Base-by-base conservation (phyloP, 1,140 invertebrate genomes). In the Formica exsecta region DNA sequence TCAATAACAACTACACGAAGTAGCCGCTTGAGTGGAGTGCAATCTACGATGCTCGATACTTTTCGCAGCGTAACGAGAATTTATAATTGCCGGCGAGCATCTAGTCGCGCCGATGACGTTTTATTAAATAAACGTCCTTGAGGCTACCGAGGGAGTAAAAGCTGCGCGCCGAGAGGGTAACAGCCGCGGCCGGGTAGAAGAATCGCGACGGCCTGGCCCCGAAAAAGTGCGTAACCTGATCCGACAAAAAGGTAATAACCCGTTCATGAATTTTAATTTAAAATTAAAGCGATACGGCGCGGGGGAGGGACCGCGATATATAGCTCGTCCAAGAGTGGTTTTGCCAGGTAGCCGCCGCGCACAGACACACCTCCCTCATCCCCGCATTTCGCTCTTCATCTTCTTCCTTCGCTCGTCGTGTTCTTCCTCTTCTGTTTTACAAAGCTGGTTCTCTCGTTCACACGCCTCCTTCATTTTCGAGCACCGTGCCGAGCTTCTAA, bases 211-310 rank as follows among this genome's bases (percentile, higher is more conserved):
- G 66, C 64, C 62, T 59, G 61, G 85, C 22, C 64, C 73, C 79
- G 87, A 90, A 91, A 86, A 86, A 88, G 77, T 76, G 77, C 64
- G 83, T 86, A 87, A 90, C 79, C 73, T 77, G 89, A 92, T 88
- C 87, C 85, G 65, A 90, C 73, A 90, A 92, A 91, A 90, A 90
- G 91, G 90, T 91, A 90, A 91, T 92, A 91, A 92, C 85, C 91
- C 86, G 86, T 85, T 91, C 90, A 92, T 92, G 92, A 91, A 92
- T 93, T 93, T 93, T 93, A 93, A 93, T 93, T 93, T 92, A 89
- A 93, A 92, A 90, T 93, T 92, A 91, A 90, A 91, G 85, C 91
- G 90, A 92, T 92, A 92, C 90, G 73, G 86, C 74, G 90, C 91
- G 92, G 87, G 91, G 90, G 91, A 91, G 90, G 90, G 83, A 89